A percentile compares a stretch with the other conserved stretches of the same genome.
Conservation (phyloP, 2,113 vertebrate genomes). For the Formicarius rufipectus region DNA sequence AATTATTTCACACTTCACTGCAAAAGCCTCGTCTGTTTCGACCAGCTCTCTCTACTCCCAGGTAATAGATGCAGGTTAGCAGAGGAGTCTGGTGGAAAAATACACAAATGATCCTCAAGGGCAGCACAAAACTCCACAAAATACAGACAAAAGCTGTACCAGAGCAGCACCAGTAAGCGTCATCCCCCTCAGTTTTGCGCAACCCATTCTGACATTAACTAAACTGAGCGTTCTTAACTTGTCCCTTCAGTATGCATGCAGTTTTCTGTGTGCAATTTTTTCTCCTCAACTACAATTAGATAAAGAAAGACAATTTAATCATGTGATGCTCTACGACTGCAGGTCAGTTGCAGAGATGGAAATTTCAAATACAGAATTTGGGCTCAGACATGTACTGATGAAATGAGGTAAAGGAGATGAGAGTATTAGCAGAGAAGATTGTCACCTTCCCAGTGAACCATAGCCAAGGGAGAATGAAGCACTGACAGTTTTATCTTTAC, state of each 20-base stretch:
- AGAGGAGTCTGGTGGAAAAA: not conserved
- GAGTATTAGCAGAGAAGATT: not conserved
- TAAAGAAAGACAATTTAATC: not conserved
- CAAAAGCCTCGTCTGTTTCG: not conserved
- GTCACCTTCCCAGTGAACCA: not conserved
- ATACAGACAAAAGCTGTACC: not conserved
- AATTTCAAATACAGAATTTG: not conserved
- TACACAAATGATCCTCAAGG: not conserved
- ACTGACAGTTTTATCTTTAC: not conserved
- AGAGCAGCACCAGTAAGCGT: not conserved
- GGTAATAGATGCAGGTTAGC: not conserved
- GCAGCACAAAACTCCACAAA: not conserved
- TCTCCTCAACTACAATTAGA: not conserved
- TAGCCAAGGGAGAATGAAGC: not conserved
- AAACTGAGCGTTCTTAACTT: not conserved
- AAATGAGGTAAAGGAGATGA: not conserved
- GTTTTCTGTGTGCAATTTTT: not conserved
- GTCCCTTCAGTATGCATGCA: not conserved
- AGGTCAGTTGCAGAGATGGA: not conserved
- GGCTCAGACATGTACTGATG: accelerated
- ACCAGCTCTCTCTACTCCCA: not conserved
- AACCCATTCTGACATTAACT: not conserved
- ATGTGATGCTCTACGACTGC: not conserved
- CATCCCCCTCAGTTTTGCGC: not conserved
- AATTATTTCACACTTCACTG: not conserved